phyloP scores from a whole-genome alignment of 1,140 invertebrate species.

The Drosophila pruinosa region DNA sequence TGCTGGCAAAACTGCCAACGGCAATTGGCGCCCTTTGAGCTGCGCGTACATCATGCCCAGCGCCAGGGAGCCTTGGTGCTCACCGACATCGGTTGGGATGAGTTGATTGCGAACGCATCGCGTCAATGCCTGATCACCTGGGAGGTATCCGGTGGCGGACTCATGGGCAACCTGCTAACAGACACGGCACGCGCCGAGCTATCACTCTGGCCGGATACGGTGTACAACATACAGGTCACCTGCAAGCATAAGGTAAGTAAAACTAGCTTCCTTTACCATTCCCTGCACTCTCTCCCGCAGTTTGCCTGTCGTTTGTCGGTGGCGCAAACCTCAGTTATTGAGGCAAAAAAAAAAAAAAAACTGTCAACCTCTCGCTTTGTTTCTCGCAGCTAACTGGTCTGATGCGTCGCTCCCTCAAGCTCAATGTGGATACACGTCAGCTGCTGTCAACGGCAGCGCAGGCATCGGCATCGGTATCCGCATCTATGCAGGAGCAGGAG shows the following conservation, averaged over 20 bases:
- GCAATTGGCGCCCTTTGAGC: constrained; percentile 55
- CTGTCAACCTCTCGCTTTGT: not conserved
- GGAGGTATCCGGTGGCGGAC: constrained; percentile 91
- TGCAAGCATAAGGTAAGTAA: constrained; percentile 81
- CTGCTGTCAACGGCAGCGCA: constrained; percentile 41
- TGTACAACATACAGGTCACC: constrained; percentile 90
- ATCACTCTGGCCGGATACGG: constrained; percentile 90
- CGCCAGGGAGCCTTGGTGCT: constrained; percentile 85
- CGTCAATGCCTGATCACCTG: constrained; percentile 90
- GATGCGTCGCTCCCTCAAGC: constrained; percentile 76
- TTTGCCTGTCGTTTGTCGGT: too few species aligned
- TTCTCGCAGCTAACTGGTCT: constrained; percentile 63
- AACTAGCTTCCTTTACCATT: too few species aligned
- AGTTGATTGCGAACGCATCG: constrained; percentile 85
- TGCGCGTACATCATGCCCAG: constrained; percentile 62
- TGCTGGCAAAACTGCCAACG: constrained; percentile 73
- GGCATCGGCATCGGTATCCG: not conserved
- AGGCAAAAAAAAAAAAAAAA: not conserved
- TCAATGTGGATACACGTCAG: constrained; percentile 72
- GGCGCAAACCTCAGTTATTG: not conserved
- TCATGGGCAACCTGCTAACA: constrained; percentile 93
- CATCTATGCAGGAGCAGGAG: too few species aligned
- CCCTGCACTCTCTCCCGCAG: too few species aligned
- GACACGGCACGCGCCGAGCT: constrained; percentile 90
- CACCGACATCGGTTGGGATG: constrained; percentile 89